Base-by-base conservation (phyloP, 2,888 invertebrate genomes). In the Athalia cordata region DNA sequence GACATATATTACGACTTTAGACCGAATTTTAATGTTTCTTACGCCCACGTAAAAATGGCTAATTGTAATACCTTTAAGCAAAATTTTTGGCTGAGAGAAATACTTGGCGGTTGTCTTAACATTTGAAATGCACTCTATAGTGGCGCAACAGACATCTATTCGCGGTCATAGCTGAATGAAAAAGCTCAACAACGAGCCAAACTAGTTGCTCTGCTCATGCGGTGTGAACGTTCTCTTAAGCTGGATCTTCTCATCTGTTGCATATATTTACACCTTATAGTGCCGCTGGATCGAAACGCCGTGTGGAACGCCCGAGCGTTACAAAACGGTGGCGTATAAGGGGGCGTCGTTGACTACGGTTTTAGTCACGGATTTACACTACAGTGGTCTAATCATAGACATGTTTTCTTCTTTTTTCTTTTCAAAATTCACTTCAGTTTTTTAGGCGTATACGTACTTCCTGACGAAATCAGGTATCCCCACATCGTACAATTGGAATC, bases 81-180 rank as follows among this genome's bases (percentile, higher is more conserved):
- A 29, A 29, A 2, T 29, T 29, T 29, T 29, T 29, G 29, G 29
- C 29, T 29, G 29, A 29, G 29, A 29, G 29, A 29, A 29, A 29
- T 2, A 29, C 29, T 29, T 29, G 29, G 29, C 29, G 29, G 1
- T 29, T 29, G 29, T 29, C 29, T 29, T 2, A 29, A 29, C 29
- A 2, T 29, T 29, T 29, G 29, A 29, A 29, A 29, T 29, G 29
- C 29, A 29, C 29, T 29, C 55, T 11, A 61, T 49, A 49, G 59
- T 75, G 50, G 50, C 62, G 75, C 59, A 75, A 75, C 62, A 8
- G 13, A 29, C 50, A 8, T 75, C 61, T 64, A 75, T 75, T 75
- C 75, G 75, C 75, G 62, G 62, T 62, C 75, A 62, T 75, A 75
- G 64, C 52, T 64, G 75, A 75, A 75, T 75, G 75, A 52, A 52